phyloP scores from a whole-genome alignment of 2,888 invertebrate species.

The Andricus quercusramuli region DNA sequence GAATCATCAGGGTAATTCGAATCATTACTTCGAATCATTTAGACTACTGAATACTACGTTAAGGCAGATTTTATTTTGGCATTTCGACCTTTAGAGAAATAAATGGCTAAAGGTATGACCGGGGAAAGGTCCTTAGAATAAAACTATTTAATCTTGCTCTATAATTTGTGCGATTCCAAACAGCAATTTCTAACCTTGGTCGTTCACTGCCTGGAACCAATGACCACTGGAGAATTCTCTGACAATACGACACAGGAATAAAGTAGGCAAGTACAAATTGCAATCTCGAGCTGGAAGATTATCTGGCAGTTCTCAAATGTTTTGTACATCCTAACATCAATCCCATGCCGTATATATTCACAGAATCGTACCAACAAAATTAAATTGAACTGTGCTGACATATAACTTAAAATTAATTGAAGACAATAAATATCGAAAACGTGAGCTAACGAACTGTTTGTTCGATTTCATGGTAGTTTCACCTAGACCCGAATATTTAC shows the following conservation, averaged over 20 bases:
- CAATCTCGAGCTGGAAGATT: background rate
- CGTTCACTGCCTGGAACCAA: slow-evolving; percentile 3
- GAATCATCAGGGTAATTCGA: background rate
- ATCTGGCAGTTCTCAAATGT: background rate
- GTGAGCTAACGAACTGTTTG: background rate
- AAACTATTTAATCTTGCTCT: slow-evolving; percentile 4
- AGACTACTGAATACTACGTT: too few species aligned
- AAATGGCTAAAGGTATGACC: slow-evolving; percentile 10
- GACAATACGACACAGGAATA: background rate
- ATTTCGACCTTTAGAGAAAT: slow-evolving; percentile 21
- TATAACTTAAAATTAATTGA: background rate
- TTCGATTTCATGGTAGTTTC: background rate
- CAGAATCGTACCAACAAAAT: slow-evolving; percentile 1
- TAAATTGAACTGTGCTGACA: slow-evolving; percentile 10
- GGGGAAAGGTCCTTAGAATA: background rate
- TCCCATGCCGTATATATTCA: background rate
- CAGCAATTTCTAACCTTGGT: background rate
- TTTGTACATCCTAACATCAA: background rate
- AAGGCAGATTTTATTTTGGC: slow-evolving; percentile 2
- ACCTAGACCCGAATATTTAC: background rate
- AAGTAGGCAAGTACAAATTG: background rate
- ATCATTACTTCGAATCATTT: too few species aligned
- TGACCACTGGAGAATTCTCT: background rate
- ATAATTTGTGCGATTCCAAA: slow-evolving; percentile 23
- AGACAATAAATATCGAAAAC: slow-evolving; percentile 7